Evolutionary conservation across 1,140 invertebrate species (phyloP).

Genomic region (Drosophila subpulchrella): DNA sequence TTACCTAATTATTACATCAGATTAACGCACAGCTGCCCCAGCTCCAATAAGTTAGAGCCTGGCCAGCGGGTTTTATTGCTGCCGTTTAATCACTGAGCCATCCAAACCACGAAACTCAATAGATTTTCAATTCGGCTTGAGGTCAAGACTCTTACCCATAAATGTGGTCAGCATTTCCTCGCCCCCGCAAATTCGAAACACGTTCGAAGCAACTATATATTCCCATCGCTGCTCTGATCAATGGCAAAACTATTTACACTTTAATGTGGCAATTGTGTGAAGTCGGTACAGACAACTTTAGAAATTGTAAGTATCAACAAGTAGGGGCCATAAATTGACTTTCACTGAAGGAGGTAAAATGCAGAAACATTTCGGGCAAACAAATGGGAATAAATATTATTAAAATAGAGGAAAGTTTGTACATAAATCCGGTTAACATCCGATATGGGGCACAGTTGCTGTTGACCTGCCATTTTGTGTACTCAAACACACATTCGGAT

Average conservation of each 20-base stretch:
- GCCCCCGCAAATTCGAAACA: conserved; percentile 33
- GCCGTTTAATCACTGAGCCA: conserved; percentile 52
- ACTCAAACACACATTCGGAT: conserved; percentile 9
- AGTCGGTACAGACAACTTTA: neutral
- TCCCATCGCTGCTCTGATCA: conserved; percentile 35
- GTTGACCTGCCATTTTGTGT: conserved; percentile 54
- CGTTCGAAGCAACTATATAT: conserved; percentile 30
- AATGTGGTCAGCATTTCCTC: conserved; percentile 45
- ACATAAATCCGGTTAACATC: conserved; percentile 57
- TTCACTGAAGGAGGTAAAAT: neutral
- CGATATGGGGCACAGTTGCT: conserved; percentile 32
- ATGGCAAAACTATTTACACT: conserved; percentile 61
- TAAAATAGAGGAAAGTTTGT: conserved; percentile 48
- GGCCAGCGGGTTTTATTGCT: conserved; percentile 41
- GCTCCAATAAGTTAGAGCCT: conserved; percentile 46
- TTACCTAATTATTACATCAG: conserved; percentile 76
- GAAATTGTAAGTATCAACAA: conserved; percentile 34
- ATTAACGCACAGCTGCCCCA: conserved; percentile 57
- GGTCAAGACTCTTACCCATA: conserved; percentile 16
- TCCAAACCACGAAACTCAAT: conserved; percentile 24
- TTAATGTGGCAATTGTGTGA: conserved; percentile 23
- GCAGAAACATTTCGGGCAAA: neutral
- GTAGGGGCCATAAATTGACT: conserved; percentile 4
- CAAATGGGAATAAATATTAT: conserved; percentile 46
- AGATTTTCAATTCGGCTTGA: conserved; percentile 30